A percentile compares a stretch with the other conserved stretches of the same genome.
Conservation (phyloP, 2,888 invertebrate genomes). For the Luffia ferchaultella region DNA sequence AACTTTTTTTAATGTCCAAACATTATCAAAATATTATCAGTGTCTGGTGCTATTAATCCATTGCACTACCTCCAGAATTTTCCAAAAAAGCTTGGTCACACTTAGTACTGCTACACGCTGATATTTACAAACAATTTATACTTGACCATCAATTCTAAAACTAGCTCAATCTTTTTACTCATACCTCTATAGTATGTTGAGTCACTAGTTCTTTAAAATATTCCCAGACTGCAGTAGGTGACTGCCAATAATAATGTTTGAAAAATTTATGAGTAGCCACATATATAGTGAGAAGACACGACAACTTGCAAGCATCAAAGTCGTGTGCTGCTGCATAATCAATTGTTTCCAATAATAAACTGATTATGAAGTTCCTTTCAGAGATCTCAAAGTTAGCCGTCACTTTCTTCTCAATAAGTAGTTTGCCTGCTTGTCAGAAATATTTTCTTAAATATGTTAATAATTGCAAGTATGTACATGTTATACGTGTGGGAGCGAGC, state of each 20-base stretch:
- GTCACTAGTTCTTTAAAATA: slow-evolving; percentile 49
- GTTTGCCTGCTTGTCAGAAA: slow-evolving; percentile 23
- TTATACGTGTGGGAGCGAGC: too few relatives aligned
- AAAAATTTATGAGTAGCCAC: slow-evolving; percentile 37
- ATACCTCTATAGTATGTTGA: slow-evolving; percentile 45
- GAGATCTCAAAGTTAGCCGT: slow-evolving; percentile 30
- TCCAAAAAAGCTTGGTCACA: too few relatives aligned
- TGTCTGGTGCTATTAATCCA: too few relatives aligned
- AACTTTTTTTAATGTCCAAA: too few relatives aligned
- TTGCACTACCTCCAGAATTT: too few relatives aligned
- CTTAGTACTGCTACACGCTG: too few relatives aligned
- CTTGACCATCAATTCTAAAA: too few relatives aligned
- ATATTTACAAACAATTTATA: too few relatives aligned
- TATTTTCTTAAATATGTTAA: too few relatives aligned
- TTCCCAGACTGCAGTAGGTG: slow-evolving; percentile 34
- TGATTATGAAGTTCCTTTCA: slow-evolving; percentile 35
- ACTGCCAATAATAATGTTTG: slow-evolving; percentile 44
- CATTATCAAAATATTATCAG: too few relatives aligned
- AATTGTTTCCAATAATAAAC: slow-evolving; percentile 30
- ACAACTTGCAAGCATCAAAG: slow-evolving; percentile 33
- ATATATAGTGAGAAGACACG: slow-evolving; percentile 40
- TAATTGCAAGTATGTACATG: too few relatives aligned
- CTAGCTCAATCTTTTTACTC: too few relatives aligned
- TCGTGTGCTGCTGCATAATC: slow-evolving; percentile 42
- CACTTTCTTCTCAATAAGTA: slow-evolving; percentile 36